phyloP scores from a whole-genome alignment of 2,888 invertebrate genomes.

The Sesia apiformis region DNA sequence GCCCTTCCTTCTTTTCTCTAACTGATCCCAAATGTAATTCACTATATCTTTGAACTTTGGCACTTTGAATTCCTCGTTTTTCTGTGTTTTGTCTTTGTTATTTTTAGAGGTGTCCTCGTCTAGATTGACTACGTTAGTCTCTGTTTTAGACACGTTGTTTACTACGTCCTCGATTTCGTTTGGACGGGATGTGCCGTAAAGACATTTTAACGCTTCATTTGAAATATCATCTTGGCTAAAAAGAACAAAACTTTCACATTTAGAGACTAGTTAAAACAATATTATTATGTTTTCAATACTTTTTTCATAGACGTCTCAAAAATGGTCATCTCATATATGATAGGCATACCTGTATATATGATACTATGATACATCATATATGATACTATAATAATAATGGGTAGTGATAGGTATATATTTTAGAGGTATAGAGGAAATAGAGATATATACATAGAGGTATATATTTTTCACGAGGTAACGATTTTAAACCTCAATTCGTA shows the following conservation, averaged over 20 bases:
- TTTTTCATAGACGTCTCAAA: too few species aligned
- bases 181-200: conserved; percentile 80
- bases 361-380: too few species aligned
- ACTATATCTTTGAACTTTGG: conserved; percentile 85
- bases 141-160: conserved; percentile 57
- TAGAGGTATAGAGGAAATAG: too few species aligned
- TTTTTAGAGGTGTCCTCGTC: conserved; percentile 56
- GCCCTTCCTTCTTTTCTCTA: conserved; percentile 75
- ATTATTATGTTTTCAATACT: too few species aligned
- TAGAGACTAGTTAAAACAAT: not conserved
- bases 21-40: conserved; percentile 80
- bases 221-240: conserved; percentile 83
- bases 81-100: conserved; percentile 39
- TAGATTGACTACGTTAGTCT: conserved; percentile 35
- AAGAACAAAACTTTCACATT: not conserved
- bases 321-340: too few species aligned
- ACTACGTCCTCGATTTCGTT: conserved; percentile 65
- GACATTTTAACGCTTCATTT: conserved; percentile 80
- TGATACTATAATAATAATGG: too few species aligned
- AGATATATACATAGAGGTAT: too few species aligned
- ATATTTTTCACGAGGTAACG: too few species aligned
- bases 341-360: too few species aligned
- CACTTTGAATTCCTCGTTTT: conserved; percentile 54
- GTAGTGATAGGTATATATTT: too few species aligned
- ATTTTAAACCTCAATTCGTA: too few species aligned